These are phyloP conservation scores for Eufriesea mexicana DNA, from an alignment of 1,140 invertebrate genomes.

Conservation along the genomic window DNA sequence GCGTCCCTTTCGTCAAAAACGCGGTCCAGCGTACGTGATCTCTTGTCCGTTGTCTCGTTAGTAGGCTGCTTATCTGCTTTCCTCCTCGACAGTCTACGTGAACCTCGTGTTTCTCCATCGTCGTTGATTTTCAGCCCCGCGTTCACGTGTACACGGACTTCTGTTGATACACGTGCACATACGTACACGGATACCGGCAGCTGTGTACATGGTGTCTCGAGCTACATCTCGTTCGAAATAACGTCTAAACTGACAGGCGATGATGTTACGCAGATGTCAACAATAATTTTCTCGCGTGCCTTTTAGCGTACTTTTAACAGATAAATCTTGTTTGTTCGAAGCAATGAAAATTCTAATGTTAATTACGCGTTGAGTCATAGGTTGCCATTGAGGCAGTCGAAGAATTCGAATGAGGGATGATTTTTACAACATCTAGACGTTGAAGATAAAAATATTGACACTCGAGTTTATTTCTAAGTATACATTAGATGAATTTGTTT, in stretches of 20 bases:
- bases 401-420: too few relatives aligned
- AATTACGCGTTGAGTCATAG: too few relatives aligned
- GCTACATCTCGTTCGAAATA: background rate
- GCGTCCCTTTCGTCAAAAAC: background rate
- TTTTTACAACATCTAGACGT: too few relatives aligned
- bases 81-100: constrained; percentile 13
- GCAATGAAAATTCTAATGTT: too few relatives aligned
- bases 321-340: background rate
- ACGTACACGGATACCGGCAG: background rate
- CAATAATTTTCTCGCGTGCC: background rate
- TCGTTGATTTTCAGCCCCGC: constrained; percentile 53
- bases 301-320: background rate
- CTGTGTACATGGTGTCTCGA: background rate
- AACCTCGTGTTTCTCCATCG: constrained; percentile 52
- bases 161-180: constrained; percentile 10
- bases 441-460: too few relatives aligned
- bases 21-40: constrained; percentile 53
- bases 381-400: too few relatives aligned
- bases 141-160: constrained; percentile 4
- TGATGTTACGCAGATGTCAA: background rate
- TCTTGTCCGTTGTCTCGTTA: constrained; percentile 57
- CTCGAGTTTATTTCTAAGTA: too few relatives aligned
- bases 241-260: background rate
- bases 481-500: too few relatives aligned
- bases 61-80: constrained; percentile 60